Evolutionary conservation across 2,797 vertebrate species (phyloP), one percentile per base, ranked within the genome.

Genomic region (Alauda arvensis): DNA sequence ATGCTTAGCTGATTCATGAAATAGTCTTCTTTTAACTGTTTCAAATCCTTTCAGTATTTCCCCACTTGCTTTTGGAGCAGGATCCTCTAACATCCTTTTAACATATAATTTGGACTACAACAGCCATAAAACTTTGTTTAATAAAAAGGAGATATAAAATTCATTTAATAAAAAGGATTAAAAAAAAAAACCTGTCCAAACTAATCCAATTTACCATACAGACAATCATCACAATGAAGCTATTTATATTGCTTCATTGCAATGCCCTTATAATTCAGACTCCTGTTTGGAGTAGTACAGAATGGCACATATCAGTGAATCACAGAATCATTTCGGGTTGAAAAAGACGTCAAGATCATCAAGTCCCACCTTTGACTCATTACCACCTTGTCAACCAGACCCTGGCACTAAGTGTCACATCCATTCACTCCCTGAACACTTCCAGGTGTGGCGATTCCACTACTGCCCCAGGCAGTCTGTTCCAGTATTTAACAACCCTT

Each of bases 21-120:
- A 76, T n/a, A 28, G 26, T 34, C 70, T 42, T 68, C 10, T 42
- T 91, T 91, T 90, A 90, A 91, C 68, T 83, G 48, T 62, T 93
- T 87, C 45, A 8, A 81, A 46, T 39, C 33, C 17, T 8, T 83
- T 72, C 29, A 84, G 8, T 63, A 78, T 57, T 86, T 91, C 55
- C n/a, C 57, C 29, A 55, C 13, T 72, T 76, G 37, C 12, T 69
- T 78, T 76, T 42, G 19, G 7, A 91, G 31, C 7, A 72, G n/a
- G 8, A 91, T 52, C n/a, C 34, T 76, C 42, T 68, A 52, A 83
- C 28, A 6, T 42, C 19, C 31, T 16, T 60, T 39, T 31, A 76
- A 72, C 14, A n/a, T 31, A 63, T 7, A 33, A 75, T 83, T 55
- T 65, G 40, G 14, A 62, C 66, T 74, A 18, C 10, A 79, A 42